Percentiles rank a stretch among this genome's conserved stretches.
Evolutionary conservation across 2,888 invertebrate genomes (phyloP).

Genomic region (Cybosia mesomella): DNA sequence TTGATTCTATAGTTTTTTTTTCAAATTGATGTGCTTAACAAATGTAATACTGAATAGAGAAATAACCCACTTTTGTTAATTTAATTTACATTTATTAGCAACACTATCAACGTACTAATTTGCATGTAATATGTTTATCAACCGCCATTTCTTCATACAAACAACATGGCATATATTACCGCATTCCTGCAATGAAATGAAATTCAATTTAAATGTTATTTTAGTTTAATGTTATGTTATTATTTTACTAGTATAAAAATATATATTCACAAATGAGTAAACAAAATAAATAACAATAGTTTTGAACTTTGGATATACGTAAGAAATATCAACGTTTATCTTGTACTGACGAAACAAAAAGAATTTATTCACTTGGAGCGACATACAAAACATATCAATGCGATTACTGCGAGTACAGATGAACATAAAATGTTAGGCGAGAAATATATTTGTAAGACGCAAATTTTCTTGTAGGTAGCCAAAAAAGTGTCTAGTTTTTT

Average conservation of each 20-base stretch:
- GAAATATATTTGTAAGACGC: not conserved
- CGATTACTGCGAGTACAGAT: constrained; percentile 60
- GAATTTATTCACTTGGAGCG: constrained; percentile 59
- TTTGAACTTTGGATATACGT: not conserved
- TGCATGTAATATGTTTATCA: not conserved
- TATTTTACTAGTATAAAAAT: too few relatives aligned
- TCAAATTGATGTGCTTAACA: not conserved
- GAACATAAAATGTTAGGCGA: constrained; percentile 29
- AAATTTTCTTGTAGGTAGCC: too few relatives aligned
- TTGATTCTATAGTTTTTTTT: too few relatives aligned
- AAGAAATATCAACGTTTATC: constrained; percentile 53
- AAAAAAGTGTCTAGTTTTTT: too few relatives aligned
- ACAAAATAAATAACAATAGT: constrained; percentile 29
- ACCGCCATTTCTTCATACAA: not conserved
- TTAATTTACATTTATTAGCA: not conserved
- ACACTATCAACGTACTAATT: not conserved
- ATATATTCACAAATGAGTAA: not conserved
- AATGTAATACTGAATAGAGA: not conserved
- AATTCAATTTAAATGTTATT: not conserved
- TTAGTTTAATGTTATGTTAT: not conserved
- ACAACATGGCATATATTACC: not conserved
- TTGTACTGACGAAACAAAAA: constrained; percentile 43
- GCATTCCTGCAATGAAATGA: not conserved
- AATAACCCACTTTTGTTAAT: not conserved
- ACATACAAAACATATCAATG: constrained; percentile 59